These are phyloP conservation scores for Actinia equina DNA, from an alignment of 64 coral and sea anemone species.

Conservation along the genomic window DNA sequence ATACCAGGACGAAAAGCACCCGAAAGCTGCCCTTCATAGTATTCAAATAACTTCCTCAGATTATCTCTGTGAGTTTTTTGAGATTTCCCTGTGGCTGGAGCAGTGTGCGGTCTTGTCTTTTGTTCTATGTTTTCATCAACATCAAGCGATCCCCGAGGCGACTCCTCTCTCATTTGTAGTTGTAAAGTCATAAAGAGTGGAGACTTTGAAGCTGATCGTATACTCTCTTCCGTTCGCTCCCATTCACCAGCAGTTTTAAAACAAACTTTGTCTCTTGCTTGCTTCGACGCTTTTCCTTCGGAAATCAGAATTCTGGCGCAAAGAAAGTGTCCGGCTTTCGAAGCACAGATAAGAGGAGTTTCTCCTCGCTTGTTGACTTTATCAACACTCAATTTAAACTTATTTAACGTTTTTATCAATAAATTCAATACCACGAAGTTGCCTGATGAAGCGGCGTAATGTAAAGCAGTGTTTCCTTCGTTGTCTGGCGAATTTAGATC, in stretches of 20 bases:
- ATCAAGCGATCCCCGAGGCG: background rate
- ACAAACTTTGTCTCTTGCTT: slow-evolving; percentile 43
- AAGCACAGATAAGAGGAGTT: slow-evolving; percentile 71
- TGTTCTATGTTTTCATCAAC: slow-evolving; percentile 12
- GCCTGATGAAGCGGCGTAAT: slow-evolving; percentile 58
- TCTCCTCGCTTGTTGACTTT: slow-evolving; percentile 55
- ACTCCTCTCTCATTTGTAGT: slow-evolving; percentile 25
- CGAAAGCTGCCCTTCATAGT: slow-evolving; percentile 64
- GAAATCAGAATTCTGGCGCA: slow-evolving; percentile 62
- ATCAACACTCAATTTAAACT: slow-evolving; percentile 67
- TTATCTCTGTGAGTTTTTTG: slow-evolving; percentile 48
- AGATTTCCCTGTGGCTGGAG: background rate
- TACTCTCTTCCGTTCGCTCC: slow-evolving; percentile 51
- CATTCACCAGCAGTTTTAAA: slow-evolving; percentile 67
- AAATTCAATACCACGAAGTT: slow-evolving; percentile 78
- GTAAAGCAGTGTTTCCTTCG: slow-evolving; percentile 61
- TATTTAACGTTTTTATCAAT: slow-evolving; percentile 56
- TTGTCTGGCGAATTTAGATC: slow-evolving; percentile 62
- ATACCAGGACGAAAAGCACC: slow-evolving; percentile 42
- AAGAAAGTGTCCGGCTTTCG: slow-evolving; percentile 65
- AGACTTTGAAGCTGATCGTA: slow-evolving; percentile 33
- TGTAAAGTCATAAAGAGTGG: slow-evolving; percentile 47
- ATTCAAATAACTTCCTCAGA: slow-evolving; percentile 41
- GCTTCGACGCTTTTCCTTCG: slow-evolving; percentile 67
- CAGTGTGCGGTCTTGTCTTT: slow-evolving; percentile 47